Conservation (phyloP, 2,797 vertebrate genomes). For the Miichthys miiuy region DNA sequence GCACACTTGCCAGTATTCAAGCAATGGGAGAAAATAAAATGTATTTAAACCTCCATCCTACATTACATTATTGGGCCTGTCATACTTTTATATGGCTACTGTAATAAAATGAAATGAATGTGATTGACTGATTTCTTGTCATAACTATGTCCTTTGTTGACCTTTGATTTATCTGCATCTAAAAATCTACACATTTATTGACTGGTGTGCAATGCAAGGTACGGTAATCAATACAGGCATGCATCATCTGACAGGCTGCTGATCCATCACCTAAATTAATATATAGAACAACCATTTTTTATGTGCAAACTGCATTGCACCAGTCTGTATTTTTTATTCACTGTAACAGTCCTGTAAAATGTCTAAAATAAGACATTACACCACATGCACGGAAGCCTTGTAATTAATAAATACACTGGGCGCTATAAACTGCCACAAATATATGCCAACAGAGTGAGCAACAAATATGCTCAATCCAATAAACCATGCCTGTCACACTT, state of each 20-base stretch:
- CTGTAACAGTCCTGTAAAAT: conserved; percentile 15
- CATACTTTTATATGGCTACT: conserved; percentile 8
- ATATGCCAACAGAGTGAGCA: conserved; percentile 38
- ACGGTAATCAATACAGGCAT: conserved; percentile 66
- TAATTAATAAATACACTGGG: conserved; percentile 45
- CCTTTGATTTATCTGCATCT: conserved; percentile 53
- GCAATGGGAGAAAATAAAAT: background rate
- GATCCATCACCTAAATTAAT: conserved; percentile 68
- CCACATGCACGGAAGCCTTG: background rate
- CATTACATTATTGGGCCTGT: background rate
- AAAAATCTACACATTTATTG: conserved; percentile 67
- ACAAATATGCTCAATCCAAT: conserved; percentile 65
- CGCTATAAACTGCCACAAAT: conserved; percentile 46
- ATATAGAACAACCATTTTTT: conserved; percentile 55
- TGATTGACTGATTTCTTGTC: conserved; percentile 38
- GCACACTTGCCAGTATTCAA: background rate
- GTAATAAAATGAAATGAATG: conserved; percentile 39
- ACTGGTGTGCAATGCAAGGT: conserved; percentile 38
- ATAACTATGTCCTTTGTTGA: conserved; percentile 48
- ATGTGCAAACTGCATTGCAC: conserved; percentile 14
- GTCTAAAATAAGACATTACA: conserved; percentile 8
- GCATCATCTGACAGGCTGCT: conserved; percentile 45
- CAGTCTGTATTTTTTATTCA: background rate
- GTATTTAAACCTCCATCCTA: background rate
- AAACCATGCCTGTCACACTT: conserved; percentile 59